Conservation (phyloP, 2,113 vertebrate genomes). For the Trichomycterus rosablanca region DNA sequence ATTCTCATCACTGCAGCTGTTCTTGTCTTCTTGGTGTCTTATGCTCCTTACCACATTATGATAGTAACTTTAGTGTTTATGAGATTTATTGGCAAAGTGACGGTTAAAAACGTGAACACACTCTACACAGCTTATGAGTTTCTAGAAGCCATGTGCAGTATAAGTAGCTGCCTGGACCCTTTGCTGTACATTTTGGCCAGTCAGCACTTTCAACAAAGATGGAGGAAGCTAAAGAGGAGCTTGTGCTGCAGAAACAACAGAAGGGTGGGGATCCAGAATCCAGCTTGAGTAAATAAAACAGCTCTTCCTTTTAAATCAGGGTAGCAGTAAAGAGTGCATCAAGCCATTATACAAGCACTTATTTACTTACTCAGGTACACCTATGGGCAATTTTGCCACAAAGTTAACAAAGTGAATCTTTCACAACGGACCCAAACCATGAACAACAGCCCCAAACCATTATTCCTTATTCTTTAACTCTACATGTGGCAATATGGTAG, state of each 20-base stretch:
- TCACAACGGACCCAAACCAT: too few species aligned
- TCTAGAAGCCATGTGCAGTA: conserved; percentile 67
- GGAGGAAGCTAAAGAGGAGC: conserved; percentile 44
- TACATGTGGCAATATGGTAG: too few species aligned
- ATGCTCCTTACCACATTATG: conserved; percentile 71
- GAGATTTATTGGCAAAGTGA: conserved; percentile 50
- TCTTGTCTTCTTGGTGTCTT: conserved; percentile 68
- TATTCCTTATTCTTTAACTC: too few species aligned
- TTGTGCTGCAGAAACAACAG: conserved; percentile 49
- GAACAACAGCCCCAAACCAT: too few species aligned
- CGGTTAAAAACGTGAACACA: conserved; percentile 42
- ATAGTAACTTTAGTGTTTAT: conserved; percentile 61
- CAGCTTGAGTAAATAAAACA: conserved; percentile 12
- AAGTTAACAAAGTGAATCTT: too few species aligned
- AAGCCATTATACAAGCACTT: neutral
- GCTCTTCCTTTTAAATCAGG: neutral
- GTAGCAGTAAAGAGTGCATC: neutral
- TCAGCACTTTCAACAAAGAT: conserved; percentile 60
- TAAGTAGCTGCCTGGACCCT: conserved; percentile 74
- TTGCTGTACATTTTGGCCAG: conserved; percentile 71
- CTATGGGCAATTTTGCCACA: too few species aligned
- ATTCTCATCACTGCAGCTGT: conserved; percentile 65
- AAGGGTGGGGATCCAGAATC: conserved; percentile 47
- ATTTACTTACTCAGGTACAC: too few species aligned
- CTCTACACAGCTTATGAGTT: conserved; percentile 61